phyloP scores from a whole-genome alignment of 2,888 invertebrate species.

The Chaitophorus viminalis region DNA sequence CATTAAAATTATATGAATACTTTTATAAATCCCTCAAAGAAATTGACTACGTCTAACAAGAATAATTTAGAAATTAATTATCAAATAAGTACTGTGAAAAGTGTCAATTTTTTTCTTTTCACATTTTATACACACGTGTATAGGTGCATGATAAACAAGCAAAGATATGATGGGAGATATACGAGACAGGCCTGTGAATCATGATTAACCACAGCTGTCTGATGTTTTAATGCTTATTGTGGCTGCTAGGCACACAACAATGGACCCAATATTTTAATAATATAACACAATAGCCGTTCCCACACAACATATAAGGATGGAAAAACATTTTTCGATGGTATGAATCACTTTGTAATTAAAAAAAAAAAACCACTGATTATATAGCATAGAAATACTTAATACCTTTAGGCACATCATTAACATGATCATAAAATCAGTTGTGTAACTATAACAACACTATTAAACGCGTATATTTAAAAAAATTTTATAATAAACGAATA shows the following conservation, averaged over 20 bases:
- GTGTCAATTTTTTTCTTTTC: conserved; percentile 38
- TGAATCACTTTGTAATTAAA: conserved; percentile 58
- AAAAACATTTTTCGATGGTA: conserved; percentile 56
- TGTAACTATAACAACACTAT: conserved; percentile 38
- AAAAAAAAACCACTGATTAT: conserved; percentile 54
- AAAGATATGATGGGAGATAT: conserved; percentile 58
- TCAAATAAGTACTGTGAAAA: conserved; percentile 12
- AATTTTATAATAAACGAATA: background rate
- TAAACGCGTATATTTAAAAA: conserved; percentile 23
- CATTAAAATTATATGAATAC: background rate
- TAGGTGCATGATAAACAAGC: conserved; percentile 23
- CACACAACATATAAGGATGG: conserved; percentile 58
- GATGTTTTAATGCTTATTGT: conserved; percentile 60
- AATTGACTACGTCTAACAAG: background rate
- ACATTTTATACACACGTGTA: conserved; percentile 1
- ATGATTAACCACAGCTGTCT: conserved; percentile 61
- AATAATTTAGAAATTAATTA: background rate
- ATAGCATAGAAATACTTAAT: conserved; percentile 50
- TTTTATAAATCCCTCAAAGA: background rate
- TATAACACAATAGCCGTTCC: conserved; percentile 59
- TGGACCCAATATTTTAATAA: conserved; percentile 61
- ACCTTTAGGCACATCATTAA: conserved; percentile 52
- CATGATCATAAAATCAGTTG: conserved; percentile 41
- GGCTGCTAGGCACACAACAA: conserved; percentile 60
- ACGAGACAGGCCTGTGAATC: conserved; percentile 55